Evolutionary conservation across 2,888 invertebrate species (phyloP).

Genomic region (Therioaphis trifolii): DNA sequence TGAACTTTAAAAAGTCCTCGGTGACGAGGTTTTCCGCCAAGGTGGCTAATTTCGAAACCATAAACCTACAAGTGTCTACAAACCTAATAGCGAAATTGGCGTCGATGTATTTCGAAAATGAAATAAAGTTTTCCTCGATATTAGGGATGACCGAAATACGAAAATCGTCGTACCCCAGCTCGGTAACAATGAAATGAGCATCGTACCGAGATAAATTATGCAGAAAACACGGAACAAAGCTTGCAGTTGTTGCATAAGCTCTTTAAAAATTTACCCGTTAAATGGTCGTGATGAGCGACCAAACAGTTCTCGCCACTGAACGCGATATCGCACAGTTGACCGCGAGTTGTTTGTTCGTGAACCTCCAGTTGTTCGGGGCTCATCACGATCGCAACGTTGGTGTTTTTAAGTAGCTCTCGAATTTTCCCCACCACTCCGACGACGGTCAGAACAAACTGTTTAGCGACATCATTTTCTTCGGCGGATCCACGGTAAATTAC

Average conservation of each 20-base stretch:
- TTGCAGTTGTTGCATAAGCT: too few species aligned
- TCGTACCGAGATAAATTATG: too few species aligned
- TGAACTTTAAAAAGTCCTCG: not conserved
- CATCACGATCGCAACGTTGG: not conserved
- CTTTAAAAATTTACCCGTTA: too few species aligned
- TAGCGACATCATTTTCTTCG: not conserved
- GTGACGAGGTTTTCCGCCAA: conserved; percentile 13
- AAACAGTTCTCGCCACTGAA: not conserved
- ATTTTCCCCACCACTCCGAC: not conserved
- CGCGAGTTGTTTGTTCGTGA: not conserved
- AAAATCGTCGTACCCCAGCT: too few species aligned
- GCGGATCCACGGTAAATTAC: not conserved
- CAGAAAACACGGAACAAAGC: too few species aligned
- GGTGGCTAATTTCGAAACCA: too few species aligned
- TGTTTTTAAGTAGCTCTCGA: not conserved
- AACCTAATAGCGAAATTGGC: too few species aligned
- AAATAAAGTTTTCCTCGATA: too few species aligned
- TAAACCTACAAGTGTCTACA: too few species aligned
- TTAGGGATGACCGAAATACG: too few species aligned
- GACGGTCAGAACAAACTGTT: not conserved
- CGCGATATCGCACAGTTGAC: not conserved
- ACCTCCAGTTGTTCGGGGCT: not conserved
- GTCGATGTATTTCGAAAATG: too few species aligned
- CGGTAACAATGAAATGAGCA: too few species aligned
- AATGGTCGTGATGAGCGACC: not conserved